Evolutionary conservation across 2,113 vertebrate species (phyloP), one percentile per base, ranked within the genome.

Genomic region (Mesitornis unicolor): DNA sequence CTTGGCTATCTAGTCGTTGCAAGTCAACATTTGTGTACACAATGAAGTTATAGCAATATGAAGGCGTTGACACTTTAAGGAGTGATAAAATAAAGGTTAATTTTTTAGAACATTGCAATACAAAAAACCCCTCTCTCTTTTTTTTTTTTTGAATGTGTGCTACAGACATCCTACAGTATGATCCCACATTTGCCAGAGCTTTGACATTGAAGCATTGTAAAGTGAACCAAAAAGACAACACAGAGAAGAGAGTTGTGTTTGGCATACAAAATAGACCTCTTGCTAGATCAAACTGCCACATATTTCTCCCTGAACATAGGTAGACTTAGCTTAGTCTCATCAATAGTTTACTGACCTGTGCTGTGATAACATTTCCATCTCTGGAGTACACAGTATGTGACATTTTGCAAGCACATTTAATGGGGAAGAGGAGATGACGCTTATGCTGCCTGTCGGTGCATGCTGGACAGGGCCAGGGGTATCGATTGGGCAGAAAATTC

Each of bases 341-440:
- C 95, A 96, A 97, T 95, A 94, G 71, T 92, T 96, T 97, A 97
- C 94, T 98, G 97, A 97, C 98, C 94, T 97, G 83, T 95, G 84
- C 73, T 96, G 80, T 95, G 94, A 95, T 97, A 96, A 97, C 93
- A 95, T 96, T 97, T 97, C 87, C 92, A 74, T 95, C 96, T 97
- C 96, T 88, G 76, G 80, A 76, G 78, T 59, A 89, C 8, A 19
- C 53, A 53, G 81, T 67, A 50, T 90, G 89, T 96, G 94, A 96
- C 91, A 86, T 97, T 97, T 97, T 89, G 84, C 86, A 59, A 91
- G 94, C 26, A 40, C 87, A 53, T 84, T 93, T 84, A 54, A 47
- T 43, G 35, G 71, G 45, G 53, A 71, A 86, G 83, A 88, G 74
- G 51, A 90, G 84, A 20, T 95, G 93, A 82, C 2, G 38, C 42